These are phyloP conservation scores for Xylota sylvarum DNA, from an alignment of 2,888 invertebrate species.

Conservation along the genomic window DNA sequence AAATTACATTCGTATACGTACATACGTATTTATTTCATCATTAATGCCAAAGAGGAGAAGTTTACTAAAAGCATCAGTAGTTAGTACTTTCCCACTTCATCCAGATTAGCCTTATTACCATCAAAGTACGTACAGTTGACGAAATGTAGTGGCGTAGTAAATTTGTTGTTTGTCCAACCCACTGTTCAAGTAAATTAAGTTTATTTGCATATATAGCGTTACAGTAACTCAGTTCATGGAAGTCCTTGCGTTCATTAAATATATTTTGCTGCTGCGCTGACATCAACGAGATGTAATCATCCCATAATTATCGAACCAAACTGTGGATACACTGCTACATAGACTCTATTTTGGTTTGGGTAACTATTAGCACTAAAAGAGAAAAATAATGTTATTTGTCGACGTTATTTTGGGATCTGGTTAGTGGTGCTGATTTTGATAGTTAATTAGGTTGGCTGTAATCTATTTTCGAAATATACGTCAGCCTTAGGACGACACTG, in stretches of 20 bases:
- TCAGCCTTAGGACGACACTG: background rate
- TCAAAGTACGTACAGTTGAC: background rate
- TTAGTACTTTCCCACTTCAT: background rate
- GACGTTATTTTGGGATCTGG: background rate
- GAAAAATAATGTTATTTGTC: background rate
- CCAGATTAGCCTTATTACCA: constrained; percentile 10
- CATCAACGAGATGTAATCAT: constrained; percentile 19
- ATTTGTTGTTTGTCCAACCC: constrained; percentile 14
- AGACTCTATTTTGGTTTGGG: constrained; percentile 19
- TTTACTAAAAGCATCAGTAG: background rate
- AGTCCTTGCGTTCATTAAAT: constrained; percentile 23
- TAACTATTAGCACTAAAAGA: background rate
- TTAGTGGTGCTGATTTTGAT: background rate
- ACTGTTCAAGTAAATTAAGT: constrained; percentile 33
- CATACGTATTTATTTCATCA: too few species aligned
- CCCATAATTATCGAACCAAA: constrained; percentile 9
- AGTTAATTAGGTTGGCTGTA: constrained; percentile 14
- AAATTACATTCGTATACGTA: background rate
- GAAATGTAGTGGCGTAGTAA: constrained; percentile 14
- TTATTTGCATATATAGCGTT: constrained; percentile 24
- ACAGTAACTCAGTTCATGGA: background rate
- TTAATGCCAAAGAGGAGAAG: background rate
- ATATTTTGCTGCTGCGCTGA: background rate
- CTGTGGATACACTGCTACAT: background rate
- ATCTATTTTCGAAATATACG: background rate